Base-by-base conservation (phyloP, 2,113 vertebrate genomes). In the Chaetops frenatus region DNA sequence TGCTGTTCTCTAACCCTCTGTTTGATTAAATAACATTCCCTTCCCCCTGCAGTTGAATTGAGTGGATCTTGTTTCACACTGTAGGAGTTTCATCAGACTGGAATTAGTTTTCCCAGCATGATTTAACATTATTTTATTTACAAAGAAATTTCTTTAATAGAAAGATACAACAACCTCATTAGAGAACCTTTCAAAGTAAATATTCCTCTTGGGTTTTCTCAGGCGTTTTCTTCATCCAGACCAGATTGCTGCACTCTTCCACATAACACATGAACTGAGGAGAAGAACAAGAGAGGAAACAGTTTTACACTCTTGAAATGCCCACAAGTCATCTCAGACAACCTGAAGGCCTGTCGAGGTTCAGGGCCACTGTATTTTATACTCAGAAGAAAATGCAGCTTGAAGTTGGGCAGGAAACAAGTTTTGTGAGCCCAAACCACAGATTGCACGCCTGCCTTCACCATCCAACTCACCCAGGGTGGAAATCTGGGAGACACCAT, bases 141-240 rank as follows among this genome's bases (percentile, higher is more conserved):
- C 61, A 67, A 93, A 94, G 28, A 5, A 8, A 35, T 50, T 66
- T 56, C 61, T 91, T 71, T 1, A 85, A 76, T 53, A 71, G 53
- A 85, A 90, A 73, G 22, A 64, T 82, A 57, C 95, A 92, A 57
- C 22, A 67, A 88, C 64, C 20, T 56, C 22, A 57, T 42, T 36
- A 93, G 31, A 90, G 16, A 76, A 83, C 10, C 8, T 96, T 94
- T 71, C 86, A 70, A 69, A 90, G 62, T 73, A 91, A 91, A 80
- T 73, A 91, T 22, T 84, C 24, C 20, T 85, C 21, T 44, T 71
- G 36, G 33, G 33, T 86, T 95, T 94, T 78, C 67, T 86, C n/a
- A 35, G 11, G 8, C 35, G 31, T 84, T 94, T 94, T 87, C 51
- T 64, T 67, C 56, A 67, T 19, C 47, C 35, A 35, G 64, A 73